Base-by-base conservation (phyloP, 2,888 invertebrate genomes). In the Campoplex capitator region DNA sequence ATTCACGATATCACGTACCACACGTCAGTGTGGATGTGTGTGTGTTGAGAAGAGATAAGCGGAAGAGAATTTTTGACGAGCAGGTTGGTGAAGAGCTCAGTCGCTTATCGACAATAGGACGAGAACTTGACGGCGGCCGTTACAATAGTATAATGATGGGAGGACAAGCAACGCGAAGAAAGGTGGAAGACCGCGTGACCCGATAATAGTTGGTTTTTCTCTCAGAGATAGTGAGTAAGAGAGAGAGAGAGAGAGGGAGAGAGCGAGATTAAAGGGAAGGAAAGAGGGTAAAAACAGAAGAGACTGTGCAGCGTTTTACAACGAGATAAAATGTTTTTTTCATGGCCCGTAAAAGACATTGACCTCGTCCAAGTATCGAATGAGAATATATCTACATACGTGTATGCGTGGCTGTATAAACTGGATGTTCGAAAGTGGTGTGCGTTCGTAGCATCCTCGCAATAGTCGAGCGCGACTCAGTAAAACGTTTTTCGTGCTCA, bases 401-500 rank as follows among this genome's bases (percentile, higher is more conserved):
- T 23, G 1, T 11, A 4, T 23, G 42, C 54, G 70, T 54, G 73
- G 54, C 13, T 75, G 35, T 65, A 45, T 58, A 23, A 23, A 35
- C 23, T 45, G n/a, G 45, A 16, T 70, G 28, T 42, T 48, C 73
- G 35, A 65, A 23, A 51, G 16, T 28, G 16, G 80, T 71, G 35
- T 28, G 73, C 62, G 32, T 35, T 74, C 38, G 51, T 51, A 51
- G 62, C 6, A 73, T 51, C 35, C 70, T 71, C 68, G 80, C 86
- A 87, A 84, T 82, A 68, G 74, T 51, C 42, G 70, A 67, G 82
- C 54, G 65, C 54, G 65, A 78, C 78, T 87, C 81, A 70, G 84
- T 87, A 84, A 87, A 87, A 87, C 77, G 77, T 70, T 87, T 84
- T 82, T 84, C 84, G 70, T 87, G 81, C 84, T 87, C 86, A 68